Evolutionary conservation across 2,888 invertebrate species (phyloP).

Genomic region (Dugesia japonica): DNA sequence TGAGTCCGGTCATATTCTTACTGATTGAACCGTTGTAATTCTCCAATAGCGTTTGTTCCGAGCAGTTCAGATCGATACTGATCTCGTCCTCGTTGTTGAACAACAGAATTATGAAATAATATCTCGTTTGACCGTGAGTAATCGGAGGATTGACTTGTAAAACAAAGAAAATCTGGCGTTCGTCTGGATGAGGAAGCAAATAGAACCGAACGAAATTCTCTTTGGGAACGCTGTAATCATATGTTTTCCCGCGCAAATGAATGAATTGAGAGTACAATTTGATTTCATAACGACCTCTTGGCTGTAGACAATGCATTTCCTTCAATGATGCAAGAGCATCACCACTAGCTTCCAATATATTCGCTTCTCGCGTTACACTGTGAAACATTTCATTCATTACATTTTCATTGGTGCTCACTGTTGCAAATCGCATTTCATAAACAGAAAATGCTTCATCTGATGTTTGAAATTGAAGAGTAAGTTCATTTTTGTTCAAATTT

Average conservation of each 20-base stretch:
- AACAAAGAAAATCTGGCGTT: slow-evolving; percentile 92
- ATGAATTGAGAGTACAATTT: slow-evolving; percentile 78
- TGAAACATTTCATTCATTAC: slow-evolving; percentile 72
- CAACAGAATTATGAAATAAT: slow-evolving; percentile 79
- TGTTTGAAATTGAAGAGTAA: slow-evolving; percentile 88
- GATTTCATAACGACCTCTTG: slow-evolving; percentile 91
- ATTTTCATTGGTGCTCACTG: slow-evolving; percentile 63
- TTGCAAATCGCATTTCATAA: slow-evolving; percentile 91
- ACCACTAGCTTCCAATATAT: slow-evolving; percentile 87
- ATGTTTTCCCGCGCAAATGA: slow-evolving; percentile 88
- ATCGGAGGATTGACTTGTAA: slow-evolving; percentile 88
- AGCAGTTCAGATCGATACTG: slow-evolving; percentile 70
- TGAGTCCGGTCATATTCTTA: slow-evolving; percentile 74
- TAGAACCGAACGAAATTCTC: slow-evolving; percentile 83
- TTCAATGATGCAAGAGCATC: slow-evolving; percentile 90
- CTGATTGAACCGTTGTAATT: slow-evolving; percentile 80
- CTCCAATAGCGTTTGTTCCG: slow-evolving; percentile 77
- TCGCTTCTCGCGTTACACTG: slow-evolving; percentile 86
- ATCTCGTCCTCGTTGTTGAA: slow-evolving; percentile 87
- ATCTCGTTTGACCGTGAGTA: slow-evolving; percentile 94
- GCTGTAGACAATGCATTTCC: slow-evolving; percentile 90
- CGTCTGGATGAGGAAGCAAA: slow-evolving; percentile 83
- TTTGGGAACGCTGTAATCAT: slow-evolving; percentile 97
- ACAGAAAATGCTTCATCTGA: slow-evolving; percentile 93
- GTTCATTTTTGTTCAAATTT: slow-evolving; percentile 87